These are phyloP conservation scores for Drosophila watanabei DNA, from an alignment of 1,140 invertebrate genomes.

Conservation along the genomic window DNA sequence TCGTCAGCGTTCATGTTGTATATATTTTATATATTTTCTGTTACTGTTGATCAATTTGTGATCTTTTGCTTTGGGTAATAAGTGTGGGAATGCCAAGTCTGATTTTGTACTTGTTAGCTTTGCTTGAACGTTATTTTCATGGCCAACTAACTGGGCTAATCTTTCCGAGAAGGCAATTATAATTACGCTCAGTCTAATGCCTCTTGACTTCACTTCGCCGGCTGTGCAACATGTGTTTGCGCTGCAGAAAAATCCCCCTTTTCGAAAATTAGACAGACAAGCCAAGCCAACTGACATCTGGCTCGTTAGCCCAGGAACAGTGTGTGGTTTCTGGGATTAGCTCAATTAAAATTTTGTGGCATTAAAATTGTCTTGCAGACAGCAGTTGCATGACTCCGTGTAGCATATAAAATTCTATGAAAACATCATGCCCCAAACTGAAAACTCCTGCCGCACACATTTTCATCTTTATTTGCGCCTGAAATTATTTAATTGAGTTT, in stretches of 20 bases:
- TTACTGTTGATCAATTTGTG: conserved; percentile 1
- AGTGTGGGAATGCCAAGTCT: conserved; percentile 4
- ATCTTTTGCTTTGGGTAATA: conserved; percentile 2
- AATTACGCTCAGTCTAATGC: conserved; percentile 67
- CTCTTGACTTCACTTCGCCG: conserved; percentile 48
- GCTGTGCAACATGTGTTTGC: conserved; percentile 56
- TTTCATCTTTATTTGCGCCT: conserved; percentile 75
- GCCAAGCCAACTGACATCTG: conserved; percentile 54
- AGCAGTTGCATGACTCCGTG: conserved; percentile 27
- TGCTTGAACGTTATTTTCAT: background rate
- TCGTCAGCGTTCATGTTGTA: conserved; percentile 41
- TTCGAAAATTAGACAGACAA: conserved; percentile 56
- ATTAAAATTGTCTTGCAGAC: conserved; percentile 69
- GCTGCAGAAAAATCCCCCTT: conserved; percentile 7
- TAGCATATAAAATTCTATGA: conserved; percentile 37
- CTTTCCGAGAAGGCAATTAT: conserved; percentile 62
- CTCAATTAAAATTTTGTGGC: conserved; percentile 82
- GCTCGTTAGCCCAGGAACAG: conserved; percentile 67
- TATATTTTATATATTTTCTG: background rate
- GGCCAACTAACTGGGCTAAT: conserved; percentile 72
- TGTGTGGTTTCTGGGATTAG: conserved; percentile 76
- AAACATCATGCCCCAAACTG: conserved; percentile 41
- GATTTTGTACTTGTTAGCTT: background rate
- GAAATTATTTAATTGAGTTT: conserved; percentile 84
- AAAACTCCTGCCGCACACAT: conserved; percentile 37